Evolutionary conservation across 2,113 vertebrate species (phyloP).

Genomic region (Neodon shergylaensis): DNA sequence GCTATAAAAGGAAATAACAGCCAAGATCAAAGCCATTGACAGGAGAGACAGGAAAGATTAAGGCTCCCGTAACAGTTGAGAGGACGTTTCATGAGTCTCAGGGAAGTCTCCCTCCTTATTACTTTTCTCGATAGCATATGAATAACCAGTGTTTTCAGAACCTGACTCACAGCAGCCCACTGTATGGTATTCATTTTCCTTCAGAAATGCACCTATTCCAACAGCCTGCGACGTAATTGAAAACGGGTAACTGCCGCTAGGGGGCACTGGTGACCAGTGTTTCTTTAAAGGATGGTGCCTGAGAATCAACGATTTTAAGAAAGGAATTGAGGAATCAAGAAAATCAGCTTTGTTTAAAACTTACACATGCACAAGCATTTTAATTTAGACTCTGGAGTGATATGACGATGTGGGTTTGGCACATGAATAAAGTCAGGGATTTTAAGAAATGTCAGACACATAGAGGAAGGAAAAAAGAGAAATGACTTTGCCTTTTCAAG

Average conservation of each 20-base stretch:
- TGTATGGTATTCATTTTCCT: neutral
- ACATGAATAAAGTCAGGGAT: neutral
- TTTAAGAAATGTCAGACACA: neutral
- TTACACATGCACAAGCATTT: neutral
- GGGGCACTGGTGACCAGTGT: neutral
- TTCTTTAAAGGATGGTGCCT: neutral
- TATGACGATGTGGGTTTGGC: neutral
- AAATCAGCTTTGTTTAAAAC: slow-evolving; percentile 8
- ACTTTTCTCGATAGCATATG: neutral
- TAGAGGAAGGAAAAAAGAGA: neutral
- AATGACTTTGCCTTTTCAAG: neutral
- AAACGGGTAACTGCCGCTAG: neutral
- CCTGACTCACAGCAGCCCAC: neutral
- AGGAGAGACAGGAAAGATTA: neutral
- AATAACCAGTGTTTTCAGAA: neutral
- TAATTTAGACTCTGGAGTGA: neutral
- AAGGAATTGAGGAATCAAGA: slow-evolving; percentile 36
- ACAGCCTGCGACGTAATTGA: neutral
- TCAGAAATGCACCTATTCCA: neutral
- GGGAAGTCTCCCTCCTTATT: neutral
- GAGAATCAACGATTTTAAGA: slow-evolving; percentile 1
- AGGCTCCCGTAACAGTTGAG: neutral
- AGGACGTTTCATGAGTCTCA: neutral
- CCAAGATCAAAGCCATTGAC: neutral
- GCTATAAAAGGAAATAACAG: neutral